These are phyloP conservation scores for Babyrousa celebensis DNA, from an alignment of 2,797 vertebrate species.

Conservation along the genomic window DNA sequence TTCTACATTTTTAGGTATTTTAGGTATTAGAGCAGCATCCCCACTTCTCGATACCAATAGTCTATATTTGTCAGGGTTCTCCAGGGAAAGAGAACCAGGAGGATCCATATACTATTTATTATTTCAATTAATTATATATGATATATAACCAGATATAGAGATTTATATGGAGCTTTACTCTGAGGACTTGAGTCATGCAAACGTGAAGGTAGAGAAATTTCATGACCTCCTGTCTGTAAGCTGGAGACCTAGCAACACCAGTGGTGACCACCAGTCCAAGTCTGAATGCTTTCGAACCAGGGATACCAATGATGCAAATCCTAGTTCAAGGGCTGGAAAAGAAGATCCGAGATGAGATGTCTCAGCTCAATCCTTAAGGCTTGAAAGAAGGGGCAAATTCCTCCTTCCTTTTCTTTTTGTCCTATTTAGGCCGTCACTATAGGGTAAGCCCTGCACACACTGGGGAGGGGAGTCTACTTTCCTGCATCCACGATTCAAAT, in stretches of 20 bases:
- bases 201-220: not conserved
- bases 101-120: not conserved
- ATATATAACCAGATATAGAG: not conserved
- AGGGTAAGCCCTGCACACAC: not conserved
- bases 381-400: not conserved
- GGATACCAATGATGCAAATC: not conserved
- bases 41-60: not conserved
- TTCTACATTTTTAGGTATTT: not conserved
- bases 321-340: not conserved
- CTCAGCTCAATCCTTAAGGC: not conserved
- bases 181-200: not conserved
- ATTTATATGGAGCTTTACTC: not conserved
- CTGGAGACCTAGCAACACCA: not conserved
- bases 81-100: not conserved
- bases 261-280: not conserved
- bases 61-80: not conserved
- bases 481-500: not conserved
- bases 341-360: not conserved
- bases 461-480: not conserved
- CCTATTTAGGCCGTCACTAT: not conserved
- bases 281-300: not conserved
- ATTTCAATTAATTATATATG: not conserved
- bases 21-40: not conserved
- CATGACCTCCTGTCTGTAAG: not conserved
- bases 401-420: not conserved